phyloP scores from a whole-genome alignment of 2,797 vertebrate species.

The Sebastes nivosus region DNA sequence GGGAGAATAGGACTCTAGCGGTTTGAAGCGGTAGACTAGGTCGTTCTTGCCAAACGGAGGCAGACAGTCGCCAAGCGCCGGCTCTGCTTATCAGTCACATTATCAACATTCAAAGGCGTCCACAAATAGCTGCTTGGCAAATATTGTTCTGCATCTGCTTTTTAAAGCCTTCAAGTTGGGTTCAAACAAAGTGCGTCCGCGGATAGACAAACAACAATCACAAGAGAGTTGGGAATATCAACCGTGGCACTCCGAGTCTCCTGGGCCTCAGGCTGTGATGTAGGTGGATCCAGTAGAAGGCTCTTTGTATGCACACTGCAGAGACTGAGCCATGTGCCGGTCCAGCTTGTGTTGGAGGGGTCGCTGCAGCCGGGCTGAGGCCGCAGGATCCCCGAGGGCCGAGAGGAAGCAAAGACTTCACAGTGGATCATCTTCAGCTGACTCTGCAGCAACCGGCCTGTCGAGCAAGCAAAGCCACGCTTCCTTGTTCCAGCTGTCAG shows the following conservation, averaged over 20 bases:
- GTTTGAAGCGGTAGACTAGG: not conserved
- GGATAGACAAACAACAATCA: not conserved
- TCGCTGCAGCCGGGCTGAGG: not conserved
- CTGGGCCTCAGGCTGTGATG: not conserved
- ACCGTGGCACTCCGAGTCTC: not conserved
- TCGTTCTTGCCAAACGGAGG: slow-evolving; percentile 14
- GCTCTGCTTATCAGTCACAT: slow-evolving; percentile 24
- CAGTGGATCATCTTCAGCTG: slow-evolving; percentile 66
- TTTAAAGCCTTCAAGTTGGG: not conserved
- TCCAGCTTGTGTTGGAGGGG: slow-evolving; percentile 12
- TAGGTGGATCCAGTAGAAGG: not conserved
- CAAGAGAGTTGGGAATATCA: not conserved
- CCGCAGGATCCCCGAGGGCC: slow-evolving; percentile 2
- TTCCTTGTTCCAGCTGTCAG: slow-evolving; percentile 45
- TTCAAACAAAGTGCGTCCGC: not conserved
- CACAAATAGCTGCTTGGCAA: slow-evolving; percentile 49
- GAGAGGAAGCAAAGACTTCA: slow-evolving; percentile 44
- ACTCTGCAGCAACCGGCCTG: slow-evolving; percentile 30
- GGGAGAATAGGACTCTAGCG: not conserved
- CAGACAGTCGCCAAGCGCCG: slow-evolving; percentile 26
- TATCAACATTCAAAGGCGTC: slow-evolving; percentile 32
- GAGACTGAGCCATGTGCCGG: not conserved
- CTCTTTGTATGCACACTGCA: slow-evolving; percentile 1
- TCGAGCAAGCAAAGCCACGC: not conserved
- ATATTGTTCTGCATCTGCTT: slow-evolving; percentile 22